These are phyloP conservation scores for Hetaerina americana DNA, from an alignment of 1,140 invertebrate species.

Conservation along the genomic window DNA sequence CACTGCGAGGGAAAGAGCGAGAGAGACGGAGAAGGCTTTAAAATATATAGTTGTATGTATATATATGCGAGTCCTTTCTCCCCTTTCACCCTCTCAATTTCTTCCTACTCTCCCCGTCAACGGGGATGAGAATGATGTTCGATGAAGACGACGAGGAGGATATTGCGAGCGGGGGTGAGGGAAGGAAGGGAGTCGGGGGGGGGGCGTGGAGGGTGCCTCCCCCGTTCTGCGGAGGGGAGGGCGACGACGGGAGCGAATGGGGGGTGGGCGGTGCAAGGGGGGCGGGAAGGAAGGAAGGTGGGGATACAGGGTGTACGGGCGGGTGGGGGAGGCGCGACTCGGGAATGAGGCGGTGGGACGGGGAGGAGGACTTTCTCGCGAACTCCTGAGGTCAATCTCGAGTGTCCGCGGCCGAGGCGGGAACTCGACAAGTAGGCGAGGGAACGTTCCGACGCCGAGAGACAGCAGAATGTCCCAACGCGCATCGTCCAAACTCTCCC, in stretches of 20 bases:
- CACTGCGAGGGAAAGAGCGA: no score
- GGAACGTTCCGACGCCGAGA: neutral
- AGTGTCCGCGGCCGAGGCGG: neutral
- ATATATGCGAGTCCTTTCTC: no score
- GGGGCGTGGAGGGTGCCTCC: neutral
- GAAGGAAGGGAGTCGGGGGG: slow-evolving; percentile 6
- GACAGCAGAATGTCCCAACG: neutral
- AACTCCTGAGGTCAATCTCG: neutral
- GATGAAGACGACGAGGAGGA: neutral
- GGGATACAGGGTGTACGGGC: no score
- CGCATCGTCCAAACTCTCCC: neutral
- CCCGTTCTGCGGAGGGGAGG: no score
- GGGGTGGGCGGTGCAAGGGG: neutral
- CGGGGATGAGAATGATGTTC: slow-evolving; percentile 5
- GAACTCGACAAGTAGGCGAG: neutral
- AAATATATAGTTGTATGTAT: no score
- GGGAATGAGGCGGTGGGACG: no score
- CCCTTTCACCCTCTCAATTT: no score
- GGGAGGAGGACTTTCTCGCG: no score
- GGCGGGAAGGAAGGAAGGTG: no score
- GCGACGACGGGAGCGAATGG: slow-evolving; percentile 2
- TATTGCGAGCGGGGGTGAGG: neutral
- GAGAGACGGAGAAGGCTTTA: no score
- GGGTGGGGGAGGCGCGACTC: no score
- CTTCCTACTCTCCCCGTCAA: slow-evolving; percentile 5